These are phyloP conservation scores for Trachymyrmex septentrionalis DNA, from an alignment of 1,140 invertebrate genomes.

Conservation along the genomic window DNA sequence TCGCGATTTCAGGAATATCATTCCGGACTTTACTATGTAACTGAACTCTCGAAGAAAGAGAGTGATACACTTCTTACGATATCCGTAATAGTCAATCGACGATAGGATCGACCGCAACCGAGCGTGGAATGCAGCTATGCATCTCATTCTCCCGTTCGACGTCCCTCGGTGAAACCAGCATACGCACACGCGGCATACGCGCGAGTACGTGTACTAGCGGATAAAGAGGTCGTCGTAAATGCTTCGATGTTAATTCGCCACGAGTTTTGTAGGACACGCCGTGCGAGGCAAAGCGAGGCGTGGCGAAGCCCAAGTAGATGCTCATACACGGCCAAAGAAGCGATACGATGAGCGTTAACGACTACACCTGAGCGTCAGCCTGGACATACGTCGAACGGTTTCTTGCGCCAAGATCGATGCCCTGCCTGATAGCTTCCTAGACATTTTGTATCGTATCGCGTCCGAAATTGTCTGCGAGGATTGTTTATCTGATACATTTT, in stretches of 20 bases:
- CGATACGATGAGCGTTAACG: constrained; percentile 10
- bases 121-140: constrained; percentile 51
- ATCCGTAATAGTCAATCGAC: not conserved
- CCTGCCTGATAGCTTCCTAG: constrained; percentile 76
- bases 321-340: constrained; percentile 5
- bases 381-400: constrained; percentile 78
- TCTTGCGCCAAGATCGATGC: constrained; percentile 76
- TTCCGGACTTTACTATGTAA: not conserved
- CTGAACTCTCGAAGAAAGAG: constrained; percentile 2
- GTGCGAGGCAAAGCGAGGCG: constrained; percentile 12
- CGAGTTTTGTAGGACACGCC: constrained; percentile 63
- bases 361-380: constrained; percentile 25
- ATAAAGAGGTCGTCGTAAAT: constrained; percentile 67
- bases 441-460: not conserved
- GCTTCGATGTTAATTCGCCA: constrained; percentile 54
- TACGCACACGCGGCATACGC: not conserved
- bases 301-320: not conserved
- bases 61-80: constrained; percentile 36
- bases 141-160: constrained; percentile 41
- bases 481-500: not conserved
- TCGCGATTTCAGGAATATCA: not conserved
- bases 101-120: constrained; percentile 34
- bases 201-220: constrained; percentile 27
- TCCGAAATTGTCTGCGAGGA: not conserved
- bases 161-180: constrained; percentile 42